Evolutionary conservation across 2,888 invertebrate genomes (phyloP).

Genomic region (Scotopteryx bipunctaria): DNA sequence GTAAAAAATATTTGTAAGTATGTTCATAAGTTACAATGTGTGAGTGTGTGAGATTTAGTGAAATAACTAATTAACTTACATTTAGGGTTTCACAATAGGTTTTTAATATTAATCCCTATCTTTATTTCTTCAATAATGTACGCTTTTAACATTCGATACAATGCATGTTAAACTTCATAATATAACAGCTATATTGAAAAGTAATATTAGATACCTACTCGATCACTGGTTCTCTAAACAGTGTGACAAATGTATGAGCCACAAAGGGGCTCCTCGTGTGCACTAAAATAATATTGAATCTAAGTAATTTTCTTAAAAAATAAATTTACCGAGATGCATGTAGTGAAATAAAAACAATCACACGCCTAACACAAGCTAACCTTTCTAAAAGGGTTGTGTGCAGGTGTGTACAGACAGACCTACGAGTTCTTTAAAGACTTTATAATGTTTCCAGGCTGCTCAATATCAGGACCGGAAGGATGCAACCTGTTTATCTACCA

Average conservation of each 20-base stretch:
- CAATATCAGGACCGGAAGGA: constrained; percentile 99
- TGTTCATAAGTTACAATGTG: constrained; percentile 27
- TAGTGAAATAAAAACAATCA: neutral
- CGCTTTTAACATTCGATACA: too few species aligned
- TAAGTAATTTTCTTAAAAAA: too few species aligned
- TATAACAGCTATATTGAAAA: too few species aligned
- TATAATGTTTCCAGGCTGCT: constrained; percentile 93
- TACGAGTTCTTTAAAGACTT: constrained; percentile 87
- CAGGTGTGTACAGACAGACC: constrained; percentile 71
- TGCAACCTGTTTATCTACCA: constrained; percentile 99
- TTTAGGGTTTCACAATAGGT: neutral
- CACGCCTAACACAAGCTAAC: constrained; percentile 25
- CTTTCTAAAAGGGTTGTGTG: constrained; percentile 17
- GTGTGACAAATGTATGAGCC: too few species aligned
- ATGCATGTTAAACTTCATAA: too few species aligned
- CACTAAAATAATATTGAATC: too few species aligned
- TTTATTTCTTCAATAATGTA: too few species aligned
- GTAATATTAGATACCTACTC: too few species aligned
- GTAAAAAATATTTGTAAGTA: constrained; percentile 32
- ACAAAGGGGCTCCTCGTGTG: too few species aligned
- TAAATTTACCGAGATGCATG: constrained; percentile 9
- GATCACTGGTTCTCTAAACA: too few species aligned
- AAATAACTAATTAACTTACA: neutral
- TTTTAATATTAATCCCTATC: too few species aligned
- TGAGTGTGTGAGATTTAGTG: constrained; percentile 1